Evolutionary conservation across 2,888 invertebrate species (phyloP).

Genomic region (Amphipoea lucens): DNA sequence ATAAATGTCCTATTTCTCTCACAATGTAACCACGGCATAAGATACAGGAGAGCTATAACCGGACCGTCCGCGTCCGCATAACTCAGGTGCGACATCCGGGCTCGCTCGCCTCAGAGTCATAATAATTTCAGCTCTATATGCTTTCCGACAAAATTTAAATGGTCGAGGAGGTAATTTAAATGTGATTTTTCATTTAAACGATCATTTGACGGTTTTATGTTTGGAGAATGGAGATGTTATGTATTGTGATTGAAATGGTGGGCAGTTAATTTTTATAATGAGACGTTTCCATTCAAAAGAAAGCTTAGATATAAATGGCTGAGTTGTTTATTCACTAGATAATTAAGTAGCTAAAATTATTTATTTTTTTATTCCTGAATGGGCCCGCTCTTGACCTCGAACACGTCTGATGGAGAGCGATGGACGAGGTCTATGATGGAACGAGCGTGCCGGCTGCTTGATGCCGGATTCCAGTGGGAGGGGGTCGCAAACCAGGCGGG

Average conservation of each 20-base stretch:
- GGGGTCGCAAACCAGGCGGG: no score
- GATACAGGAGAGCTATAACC: conserved; percentile 37
- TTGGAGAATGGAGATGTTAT: background rate
- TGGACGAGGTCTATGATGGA: no score
- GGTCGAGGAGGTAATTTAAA: conserved; percentile 33
- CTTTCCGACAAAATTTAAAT: conserved; percentile 35
- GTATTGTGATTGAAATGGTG: conserved; percentile 40
- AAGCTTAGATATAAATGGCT: background rate
- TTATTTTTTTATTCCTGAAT: no score
- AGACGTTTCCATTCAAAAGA: background rate
- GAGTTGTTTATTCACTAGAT: background rate
- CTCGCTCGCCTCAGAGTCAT: conserved; percentile 54
- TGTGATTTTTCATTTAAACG: conserved; percentile 37
- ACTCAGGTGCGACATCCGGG: conserved; percentile 60
- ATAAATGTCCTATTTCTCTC: conserved; percentile 26
- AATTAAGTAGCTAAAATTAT: background rate
- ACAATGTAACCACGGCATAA: conserved; percentile 40
- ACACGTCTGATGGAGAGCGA: no score
- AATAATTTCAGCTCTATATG: conserved; percentile 54
- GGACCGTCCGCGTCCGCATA: conserved; percentile 42
- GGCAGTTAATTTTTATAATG: conserved; percentile 15
- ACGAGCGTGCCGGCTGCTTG: no score
- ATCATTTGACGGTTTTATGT: conserved; percentile 22
- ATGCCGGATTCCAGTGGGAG: no score
- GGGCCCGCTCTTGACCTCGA: no score